Base-by-base conservation (phyloP, 2,888 invertebrate genomes). In the Acleris sparsana region DNA sequence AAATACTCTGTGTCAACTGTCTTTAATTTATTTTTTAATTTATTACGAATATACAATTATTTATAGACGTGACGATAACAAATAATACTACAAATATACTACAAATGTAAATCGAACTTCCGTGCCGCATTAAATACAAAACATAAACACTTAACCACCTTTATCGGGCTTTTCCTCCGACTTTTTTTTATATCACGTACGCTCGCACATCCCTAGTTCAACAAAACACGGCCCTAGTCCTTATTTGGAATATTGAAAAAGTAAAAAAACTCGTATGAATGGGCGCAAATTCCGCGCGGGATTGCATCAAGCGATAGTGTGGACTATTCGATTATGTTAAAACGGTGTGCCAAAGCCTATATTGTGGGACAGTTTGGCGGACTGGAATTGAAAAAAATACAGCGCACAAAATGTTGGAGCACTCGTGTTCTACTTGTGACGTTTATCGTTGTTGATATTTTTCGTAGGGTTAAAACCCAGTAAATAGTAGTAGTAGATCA, bases 301-400 rank as follows among this genome's bases (percentile, higher is more conserved):
- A 64, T 59, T 64, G 64, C 64, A 53, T 59, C 59, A 53, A 25
- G 43, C 48, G 48, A 59, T 53, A 59, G 64, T 64, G 16, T 53
- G 44, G 9, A 46, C n/a, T 46, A 64, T 58, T 64, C 53, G 64
- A 64, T 64, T 53, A 59, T 59, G 53, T 43, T 53, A 39, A 64
- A 59, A 55, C 48, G 48, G 51, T 63, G 57, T 22, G 53, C 48
- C 33, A 18, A 61, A 46, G n/a, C 20, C 53, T 46, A 18, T 33
- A 62, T 62, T 62, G 53, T 62, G 20, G 11, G 59, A 16, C 39
- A 18, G 18, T 39, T 59, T 33, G 2, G 43, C 55, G 13, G 17
- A 22, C 17, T 6, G 11, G 5, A 43, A 33, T 53, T 29, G 44
- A 33, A 33, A 49, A 18, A 49, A 18, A 33, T 33, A 33, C 33